phyloP scores from a whole-genome alignment of 2,888 invertebrate species.

The Archips crataeganus region DNA sequence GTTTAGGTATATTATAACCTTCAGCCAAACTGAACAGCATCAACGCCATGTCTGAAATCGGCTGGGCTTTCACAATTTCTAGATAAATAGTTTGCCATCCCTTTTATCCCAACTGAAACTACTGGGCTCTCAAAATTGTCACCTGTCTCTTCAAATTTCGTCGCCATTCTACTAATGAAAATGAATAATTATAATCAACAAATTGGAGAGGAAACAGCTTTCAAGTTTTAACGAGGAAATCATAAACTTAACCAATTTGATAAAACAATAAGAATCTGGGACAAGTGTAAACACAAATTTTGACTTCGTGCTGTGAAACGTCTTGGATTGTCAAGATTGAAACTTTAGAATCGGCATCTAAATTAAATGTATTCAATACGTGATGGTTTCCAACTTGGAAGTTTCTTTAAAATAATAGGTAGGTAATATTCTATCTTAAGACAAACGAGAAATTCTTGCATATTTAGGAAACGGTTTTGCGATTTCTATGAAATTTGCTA shows the following conservation, averaged over 20 bases:
- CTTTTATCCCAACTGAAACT: too few relatives aligned
- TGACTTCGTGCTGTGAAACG: background rate
- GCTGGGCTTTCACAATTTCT: too few relatives aligned
- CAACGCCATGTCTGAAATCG: too few relatives aligned
- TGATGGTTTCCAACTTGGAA: background rate
- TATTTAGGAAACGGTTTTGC: too few relatives aligned
- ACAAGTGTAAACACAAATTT: background rate
- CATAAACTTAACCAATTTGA: constrained; percentile 5
- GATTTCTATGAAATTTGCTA: too few relatives aligned
- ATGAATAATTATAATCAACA: background rate
- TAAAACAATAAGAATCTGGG: background rate
- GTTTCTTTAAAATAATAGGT: background rate
- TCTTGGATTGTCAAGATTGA: constrained; percentile 8
- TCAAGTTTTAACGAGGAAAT: background rate
- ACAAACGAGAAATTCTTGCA: background rate
- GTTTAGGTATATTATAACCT: too few relatives aligned
- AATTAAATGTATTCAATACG: background rate
- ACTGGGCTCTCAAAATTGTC: too few relatives aligned
- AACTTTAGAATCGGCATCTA: background rate
- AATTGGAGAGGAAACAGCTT: background rate
- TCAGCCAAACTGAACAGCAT: too few relatives aligned
- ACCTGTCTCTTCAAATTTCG: too few relatives aligned
- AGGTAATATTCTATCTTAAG: too few relatives aligned
- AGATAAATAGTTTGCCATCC: too few relatives aligned
- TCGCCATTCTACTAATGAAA: too few relatives aligned